Evolutionary conservation across 2,888 invertebrate species (phyloP).

Genomic region (Clepsis dumicolana): DNA sequence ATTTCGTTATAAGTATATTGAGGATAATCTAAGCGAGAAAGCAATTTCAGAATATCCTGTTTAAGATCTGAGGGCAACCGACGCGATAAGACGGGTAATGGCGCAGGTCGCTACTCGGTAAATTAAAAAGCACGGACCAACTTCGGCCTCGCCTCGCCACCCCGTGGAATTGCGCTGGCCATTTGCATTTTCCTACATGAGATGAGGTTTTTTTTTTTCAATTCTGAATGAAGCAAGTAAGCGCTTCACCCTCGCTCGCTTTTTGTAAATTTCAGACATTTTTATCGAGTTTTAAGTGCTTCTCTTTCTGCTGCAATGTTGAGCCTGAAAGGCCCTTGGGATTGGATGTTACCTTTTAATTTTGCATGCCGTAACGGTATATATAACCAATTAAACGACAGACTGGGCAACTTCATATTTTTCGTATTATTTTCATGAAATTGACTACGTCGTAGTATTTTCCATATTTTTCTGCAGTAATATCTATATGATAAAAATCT

Average conservation of each 20-base stretch:
- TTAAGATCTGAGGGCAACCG: conserved; percentile 68
- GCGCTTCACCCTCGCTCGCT: conserved; percentile 20
- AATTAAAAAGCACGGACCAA: conserved; percentile 74
- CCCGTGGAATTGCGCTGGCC: conserved; percentile 59
- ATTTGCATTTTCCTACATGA: conserved; percentile 67
- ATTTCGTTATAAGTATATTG: conserved; percentile 56
- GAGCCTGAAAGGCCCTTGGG: not conserved
- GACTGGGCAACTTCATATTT: not conserved
- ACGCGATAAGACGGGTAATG: conserved; percentile 70
- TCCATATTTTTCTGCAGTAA: not conserved
- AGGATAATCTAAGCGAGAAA: conserved; percentile 71
- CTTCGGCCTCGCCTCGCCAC: conserved; percentile 55
- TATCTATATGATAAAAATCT: not conserved
- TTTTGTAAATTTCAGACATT: not conserved
- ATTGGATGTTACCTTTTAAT: conserved; percentile 5
- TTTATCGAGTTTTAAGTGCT: conserved; percentile 3
- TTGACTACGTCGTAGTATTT: not conserved
- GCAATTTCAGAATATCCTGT: conserved; percentile 68
- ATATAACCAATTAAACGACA: not conserved
- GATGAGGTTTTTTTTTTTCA: conserved; percentile 52
- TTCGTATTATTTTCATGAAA: not conserved
- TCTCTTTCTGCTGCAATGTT: conserved; percentile 4
- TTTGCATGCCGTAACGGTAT: not conserved
- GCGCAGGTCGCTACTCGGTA: conserved; percentile 62
- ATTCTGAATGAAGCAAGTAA: conserved; percentile 42